Evolutionary conservation across 2,888 invertebrate genomes (phyloP).

Genomic region (Agonum fuliginosum): DNA sequence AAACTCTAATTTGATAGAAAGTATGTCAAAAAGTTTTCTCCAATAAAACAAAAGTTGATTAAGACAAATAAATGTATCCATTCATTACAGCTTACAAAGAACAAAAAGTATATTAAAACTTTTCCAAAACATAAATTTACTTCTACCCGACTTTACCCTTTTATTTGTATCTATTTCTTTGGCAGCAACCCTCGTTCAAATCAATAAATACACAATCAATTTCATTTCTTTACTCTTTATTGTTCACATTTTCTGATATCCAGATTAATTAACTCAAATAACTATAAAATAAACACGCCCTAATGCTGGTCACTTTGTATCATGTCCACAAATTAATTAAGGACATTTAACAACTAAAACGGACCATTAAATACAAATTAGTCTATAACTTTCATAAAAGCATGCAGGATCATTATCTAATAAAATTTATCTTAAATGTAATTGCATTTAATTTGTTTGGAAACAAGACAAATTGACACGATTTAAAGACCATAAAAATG

Average conservation of each 20-base stretch:
- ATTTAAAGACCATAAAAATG: too few relatives aligned
- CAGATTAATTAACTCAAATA: constrained; percentile 19
- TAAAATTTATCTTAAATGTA: background rate
- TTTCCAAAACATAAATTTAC: background rate
- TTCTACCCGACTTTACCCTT: background rate
- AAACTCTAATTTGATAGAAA: too few relatives aligned
- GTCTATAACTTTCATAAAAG: background rate
- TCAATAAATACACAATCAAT: background rate
- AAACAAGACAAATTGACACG: background rate
- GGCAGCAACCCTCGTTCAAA: background rate
- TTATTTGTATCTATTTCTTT: background rate
- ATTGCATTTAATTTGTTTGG: background rate
- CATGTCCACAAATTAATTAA: constrained; percentile 20
- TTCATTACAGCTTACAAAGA: too few relatives aligned
- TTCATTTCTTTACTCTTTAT: background rate
- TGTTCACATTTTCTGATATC: too few relatives aligned
- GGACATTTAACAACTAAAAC: background rate
- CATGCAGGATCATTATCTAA: constrained; percentile 12
- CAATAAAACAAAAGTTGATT: background rate
- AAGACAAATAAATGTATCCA: constrained; percentile 20
- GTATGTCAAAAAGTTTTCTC: background rate
- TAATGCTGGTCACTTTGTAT: background rate
- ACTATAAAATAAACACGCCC: constrained; percentile 25
- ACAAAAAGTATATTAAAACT: background rate
- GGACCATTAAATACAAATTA: constrained; percentile 10